These are phyloP conservation scores for Smittia aterrima DNA, from an alignment of 2,888 invertebrate genomes.

Conservation along the genomic window DNA sequence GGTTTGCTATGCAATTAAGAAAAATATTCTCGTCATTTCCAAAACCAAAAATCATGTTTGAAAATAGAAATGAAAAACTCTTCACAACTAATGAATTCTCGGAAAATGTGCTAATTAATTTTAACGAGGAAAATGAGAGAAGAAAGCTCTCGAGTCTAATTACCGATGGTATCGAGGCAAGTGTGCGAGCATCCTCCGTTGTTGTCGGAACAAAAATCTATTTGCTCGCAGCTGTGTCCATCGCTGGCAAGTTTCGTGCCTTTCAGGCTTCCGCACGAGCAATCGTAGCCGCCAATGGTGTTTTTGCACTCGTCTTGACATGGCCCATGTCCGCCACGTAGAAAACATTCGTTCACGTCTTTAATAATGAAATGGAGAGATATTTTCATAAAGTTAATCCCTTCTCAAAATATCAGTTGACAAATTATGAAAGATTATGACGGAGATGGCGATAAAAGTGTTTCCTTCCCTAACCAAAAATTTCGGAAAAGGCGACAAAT, in stretches of 20 bases:
- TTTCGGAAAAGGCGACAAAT: neutral
- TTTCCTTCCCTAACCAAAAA: neutral
- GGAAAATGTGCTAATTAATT: neutral
- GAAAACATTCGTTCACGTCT: slow-evolving; percentile 60
- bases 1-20: too few relatives aligned
- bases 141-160: slow-evolving; percentile 14
- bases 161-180: slow-evolving; percentile 44
- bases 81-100: too few relatives aligned
- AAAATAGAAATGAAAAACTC: too few relatives aligned
- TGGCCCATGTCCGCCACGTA: slow-evolving; percentile 60
- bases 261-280: slow-evolving; percentile 48
- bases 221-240: slow-evolving; percentile 55
- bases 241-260: slow-evolving; percentile 52
- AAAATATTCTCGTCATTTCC: too few relatives aligned
- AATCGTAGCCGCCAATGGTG: slow-evolving; percentile 58
- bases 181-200: slow-evolving; percentile 45
- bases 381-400: neutral
- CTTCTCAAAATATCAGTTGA: neutral
- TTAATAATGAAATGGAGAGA: slow-evolving; percentile 37
- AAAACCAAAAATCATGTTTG: too few relatives aligned
- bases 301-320: slow-evolving; percentile 62
- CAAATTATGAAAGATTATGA: neutral
- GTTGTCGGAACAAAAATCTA: slow-evolving; percentile 44
- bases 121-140: neutral
- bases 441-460: neutral